Evolutionary conservation across 1,140 invertebrate species (phyloP), one percentile per base, ranked within the genome.

Genomic region (Microvelia longipes): DNA sequence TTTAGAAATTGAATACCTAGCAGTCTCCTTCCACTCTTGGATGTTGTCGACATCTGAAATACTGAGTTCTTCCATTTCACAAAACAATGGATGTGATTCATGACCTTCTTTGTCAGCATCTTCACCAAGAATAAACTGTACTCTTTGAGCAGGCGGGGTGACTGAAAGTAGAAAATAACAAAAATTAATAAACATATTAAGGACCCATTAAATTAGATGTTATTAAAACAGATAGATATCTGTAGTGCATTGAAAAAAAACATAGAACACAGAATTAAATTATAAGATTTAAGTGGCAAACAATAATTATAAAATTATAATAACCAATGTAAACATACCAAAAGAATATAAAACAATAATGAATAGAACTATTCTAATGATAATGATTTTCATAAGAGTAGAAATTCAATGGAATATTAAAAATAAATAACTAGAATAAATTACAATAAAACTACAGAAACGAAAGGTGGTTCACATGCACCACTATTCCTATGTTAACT

Each of bases 1-100:
- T n/a, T n/a, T n/a, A n/a, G n/a, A n/a, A n/a, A n/a, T n/a, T n/a
- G n/a, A n/a, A n/a, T 79, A 88, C 88, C 88, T 86, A 25, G 94
- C 94, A n/a, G 94, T 96, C 82, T 97, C 94, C 79, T 94, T 95
- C 94, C 94, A 97, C 83, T 95, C 90, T 79, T 93, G 86, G 74
- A 94, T 91, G 24, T 64, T 64, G 69, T 92, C 91, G 69, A 92
- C 91, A 61, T 92, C 90, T 74, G 85, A 86, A 25, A 68, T 64
- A 68, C 91, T 86, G 71, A 98, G 84, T 77, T 96, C 94, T 75
- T 93, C 93, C 92, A 98, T 94, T 82, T 98, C 94, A 69, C 93
- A 96, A 82, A 98, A 98, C 15, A 94, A 81, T 0, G 91, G 91
- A 82, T 92, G 91, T 26, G 89, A 87, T 82, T 90, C 88, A 75